Conservation (phyloP, 2,888 invertebrate genomes). For the Aleiodes testaceus region DNA sequence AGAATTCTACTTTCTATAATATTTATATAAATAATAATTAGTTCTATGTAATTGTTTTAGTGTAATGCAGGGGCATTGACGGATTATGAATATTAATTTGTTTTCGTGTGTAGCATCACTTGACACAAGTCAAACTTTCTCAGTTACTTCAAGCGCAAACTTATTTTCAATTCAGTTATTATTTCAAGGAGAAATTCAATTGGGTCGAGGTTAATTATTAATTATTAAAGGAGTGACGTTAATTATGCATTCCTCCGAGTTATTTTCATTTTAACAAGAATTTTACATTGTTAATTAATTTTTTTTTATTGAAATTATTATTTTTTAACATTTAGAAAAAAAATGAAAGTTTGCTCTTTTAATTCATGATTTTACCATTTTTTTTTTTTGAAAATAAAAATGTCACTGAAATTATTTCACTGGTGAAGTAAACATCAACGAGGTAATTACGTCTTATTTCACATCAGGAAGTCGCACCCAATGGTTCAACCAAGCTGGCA, state of each 20-base stretch:
- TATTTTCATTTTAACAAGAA: not conserved
- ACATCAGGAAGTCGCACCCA: constrained; percentile 58
- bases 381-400: not conserved
- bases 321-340: not conserved
- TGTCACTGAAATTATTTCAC: not conserved
- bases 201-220: constrained; percentile 10
- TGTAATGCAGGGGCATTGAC: constrained; percentile 10
- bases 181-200: constrained; percentile 26
- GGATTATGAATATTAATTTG: constrained; percentile 34
- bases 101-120: constrained; percentile 9
- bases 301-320: too few relatives aligned
- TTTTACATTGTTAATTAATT: too few relatives aligned
- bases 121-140: constrained; percentile 32
- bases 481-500: constrained; percentile 54
- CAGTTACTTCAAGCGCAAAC: constrained; percentile 35
- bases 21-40: not conserved
- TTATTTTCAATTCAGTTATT: constrained; percentile 36
- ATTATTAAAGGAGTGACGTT: not conserved
- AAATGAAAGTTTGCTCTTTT: not conserved
- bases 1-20: too few relatives aligned
- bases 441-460: constrained; percentile 42
- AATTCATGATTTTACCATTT: not conserved
- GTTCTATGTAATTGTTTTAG: constrained; percentile 3
- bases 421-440: not conserved
- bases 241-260: not conserved